Conservation (phyloP, 1,140 invertebrate genomes). For the Hormaphis cornu region DNA sequence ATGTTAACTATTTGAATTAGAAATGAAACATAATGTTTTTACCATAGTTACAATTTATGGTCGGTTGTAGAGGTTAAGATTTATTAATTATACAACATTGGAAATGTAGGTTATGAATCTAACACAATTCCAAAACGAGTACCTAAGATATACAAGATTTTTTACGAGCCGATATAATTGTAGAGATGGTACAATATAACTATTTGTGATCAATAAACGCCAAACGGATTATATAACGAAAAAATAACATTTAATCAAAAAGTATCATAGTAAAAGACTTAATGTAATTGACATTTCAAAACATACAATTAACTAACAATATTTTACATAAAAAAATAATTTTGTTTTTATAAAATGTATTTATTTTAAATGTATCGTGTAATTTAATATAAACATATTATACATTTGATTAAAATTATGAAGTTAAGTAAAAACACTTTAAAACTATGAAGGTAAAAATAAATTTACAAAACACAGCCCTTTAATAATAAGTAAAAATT, state of each 20-base stretch:
- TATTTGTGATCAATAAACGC: background rate
- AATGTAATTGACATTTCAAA: background rate
- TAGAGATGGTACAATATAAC: background rate
- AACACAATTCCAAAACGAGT: background rate
- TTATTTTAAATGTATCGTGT: background rate
- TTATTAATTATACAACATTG: background rate
- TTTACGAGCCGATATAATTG: background rate
- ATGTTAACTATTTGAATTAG: slow-evolving; percentile 8
- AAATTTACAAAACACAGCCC: slow-evolving; percentile 28
- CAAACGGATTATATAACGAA: slow-evolving; percentile 3
- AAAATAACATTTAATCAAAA: slow-evolving; percentile 19
- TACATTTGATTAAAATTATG: slow-evolving; percentile 1
- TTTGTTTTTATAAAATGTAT: background rate
- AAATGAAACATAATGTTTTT: slow-evolving; percentile 6
- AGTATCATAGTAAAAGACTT: background rate
- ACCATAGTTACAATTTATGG: background rate
- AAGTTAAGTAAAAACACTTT: background rate
- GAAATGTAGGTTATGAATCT: slow-evolving; percentile 3
- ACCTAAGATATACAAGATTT: background rate
- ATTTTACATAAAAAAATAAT: background rate
- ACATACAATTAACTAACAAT: slow-evolving; percentile 22
- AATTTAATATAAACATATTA: background rate
- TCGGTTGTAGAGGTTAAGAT: background rate
- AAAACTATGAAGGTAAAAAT: background rate
- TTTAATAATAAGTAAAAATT: slow-evolving; percentile 14